Evolutionary conservation across 2,888 invertebrate species (phyloP).

Genomic region (Poecilobothrus nobilitatus): DNA sequence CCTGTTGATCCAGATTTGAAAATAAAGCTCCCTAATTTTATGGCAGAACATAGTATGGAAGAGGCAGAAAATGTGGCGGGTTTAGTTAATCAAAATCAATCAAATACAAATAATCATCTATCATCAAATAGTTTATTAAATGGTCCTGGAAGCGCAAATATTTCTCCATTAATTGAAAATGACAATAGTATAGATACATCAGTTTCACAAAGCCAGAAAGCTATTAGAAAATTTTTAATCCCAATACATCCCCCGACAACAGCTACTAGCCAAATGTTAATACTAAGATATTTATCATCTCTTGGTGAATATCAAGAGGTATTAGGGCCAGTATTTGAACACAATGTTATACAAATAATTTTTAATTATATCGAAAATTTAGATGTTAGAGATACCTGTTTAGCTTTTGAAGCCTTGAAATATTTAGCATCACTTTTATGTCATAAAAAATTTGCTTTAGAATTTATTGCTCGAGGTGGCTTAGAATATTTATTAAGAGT

Average conservation of each 20-base stretch:
- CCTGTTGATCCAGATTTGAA: conserved; percentile 25
- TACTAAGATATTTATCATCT: conserved; percentile 87
- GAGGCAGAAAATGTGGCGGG: conserved; percentile 34
- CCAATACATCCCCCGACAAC: conserved; percentile 83
- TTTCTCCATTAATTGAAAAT: conserved; percentile 39
- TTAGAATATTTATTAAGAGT: conserved; percentile 79
- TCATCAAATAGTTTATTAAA: conserved; percentile 24
- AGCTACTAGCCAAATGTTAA: conserved; percentile 85
- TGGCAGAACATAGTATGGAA: conserved; percentile 34
- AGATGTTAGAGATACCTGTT: conserved; percentile 78
- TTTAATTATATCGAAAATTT: conserved; percentile 82
- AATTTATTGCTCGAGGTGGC: conserved; percentile 85
- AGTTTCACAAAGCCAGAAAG: conserved; percentile 27
- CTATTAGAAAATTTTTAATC: conserved; percentile 47
- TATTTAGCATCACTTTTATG: conserved; percentile 90
- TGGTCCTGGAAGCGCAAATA: conserved; percentile 34
- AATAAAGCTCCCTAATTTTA: conserved; percentile 34
- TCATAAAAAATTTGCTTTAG: conserved; percentile 96
- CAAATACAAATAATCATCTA: conserved; percentile 9
- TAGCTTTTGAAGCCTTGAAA: conserved; percentile 94
- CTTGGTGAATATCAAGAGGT: conserved; percentile 97
- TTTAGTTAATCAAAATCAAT: conserved; percentile 14
- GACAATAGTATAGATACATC: conserved; percentile 34
- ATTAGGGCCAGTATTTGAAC: conserved; percentile 85
- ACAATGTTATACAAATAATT: conserved; percentile 82